Evolutionary conservation across 2,797 vertebrate genomes (phyloP).

Genomic region (Emydoidea blandingii): DNA sequence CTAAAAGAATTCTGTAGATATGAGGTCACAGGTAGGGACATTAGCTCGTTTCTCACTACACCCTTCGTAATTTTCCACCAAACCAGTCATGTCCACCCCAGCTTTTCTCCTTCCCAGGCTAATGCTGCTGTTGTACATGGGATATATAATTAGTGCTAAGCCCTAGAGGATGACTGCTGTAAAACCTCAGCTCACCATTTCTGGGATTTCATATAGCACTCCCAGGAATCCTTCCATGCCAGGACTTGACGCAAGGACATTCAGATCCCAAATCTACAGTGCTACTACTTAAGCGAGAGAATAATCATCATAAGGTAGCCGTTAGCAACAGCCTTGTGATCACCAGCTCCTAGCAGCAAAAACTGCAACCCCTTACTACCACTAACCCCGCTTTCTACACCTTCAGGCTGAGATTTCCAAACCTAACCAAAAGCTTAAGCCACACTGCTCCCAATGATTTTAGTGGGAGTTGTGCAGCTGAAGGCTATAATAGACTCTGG

Average conservation of each 20-base stretch:
- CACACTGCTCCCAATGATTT: too few relatives aligned
- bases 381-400: not conserved
- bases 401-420: not conserved
- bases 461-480: not conserved
- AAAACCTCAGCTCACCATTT: not conserved
- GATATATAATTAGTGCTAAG: not conserved
- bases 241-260: not conserved
- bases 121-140: fast-evolving
- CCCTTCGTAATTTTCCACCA: not conserved
- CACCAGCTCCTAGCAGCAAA: not conserved
- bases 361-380: not conserved
- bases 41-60: not conserved
- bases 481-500: not conserved
- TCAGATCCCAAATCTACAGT: not conserved
- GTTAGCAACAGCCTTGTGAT: not conserved
- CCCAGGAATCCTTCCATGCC: not conserved
- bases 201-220: not conserved
- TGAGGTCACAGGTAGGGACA: not conserved
- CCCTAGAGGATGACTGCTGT: not conserved
- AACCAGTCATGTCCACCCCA: not conserved
- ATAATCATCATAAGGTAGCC: not conserved
- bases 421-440: not conserved
- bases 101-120: not conserved
- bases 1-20: not conserved
- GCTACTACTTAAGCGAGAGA: not conserved